A percentile compares a stretch with the other conserved stretches of the same genome.
These are phyloP conservation scores for Okamejei kenojei DNA, from an alignment of 2,797 vertebrate species.

Conservation along the genomic window DNA sequence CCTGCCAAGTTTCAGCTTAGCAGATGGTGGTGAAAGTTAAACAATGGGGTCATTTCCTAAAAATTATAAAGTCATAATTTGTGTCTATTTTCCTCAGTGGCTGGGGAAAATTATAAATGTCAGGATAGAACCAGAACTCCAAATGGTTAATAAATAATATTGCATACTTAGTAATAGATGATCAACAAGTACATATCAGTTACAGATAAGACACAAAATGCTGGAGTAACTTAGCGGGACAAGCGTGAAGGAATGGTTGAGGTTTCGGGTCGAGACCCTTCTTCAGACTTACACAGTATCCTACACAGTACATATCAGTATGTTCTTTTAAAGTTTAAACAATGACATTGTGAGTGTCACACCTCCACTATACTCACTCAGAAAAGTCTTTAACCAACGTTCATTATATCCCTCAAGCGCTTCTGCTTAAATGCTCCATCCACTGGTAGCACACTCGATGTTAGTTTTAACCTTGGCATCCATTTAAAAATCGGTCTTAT, in stretches of 20 bases:
- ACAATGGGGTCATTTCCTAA: neutral
- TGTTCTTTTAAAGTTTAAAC: neutral
- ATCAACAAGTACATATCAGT: neutral
- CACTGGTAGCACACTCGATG: neutral
- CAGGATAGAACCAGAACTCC: neutral
- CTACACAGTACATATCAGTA: neutral
- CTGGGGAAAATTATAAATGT: neutral
- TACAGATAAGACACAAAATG: too few species aligned
- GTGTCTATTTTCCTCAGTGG: neutral
- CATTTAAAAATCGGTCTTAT: neutral
- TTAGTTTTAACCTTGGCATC: neutral
- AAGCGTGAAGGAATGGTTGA: too few species aligned
- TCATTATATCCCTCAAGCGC: neutral
- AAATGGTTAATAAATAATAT: neutral
- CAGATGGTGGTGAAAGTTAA: neutral
- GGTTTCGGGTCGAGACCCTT: too few species aligned
- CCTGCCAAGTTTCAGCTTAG: neutral
- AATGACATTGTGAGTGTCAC: neutral
- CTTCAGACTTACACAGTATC: too few species aligned
- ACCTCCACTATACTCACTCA: slow-evolving; percentile 23
- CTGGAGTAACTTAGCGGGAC: too few species aligned
- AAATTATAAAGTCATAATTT: neutral
- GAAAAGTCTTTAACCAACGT: neutral
- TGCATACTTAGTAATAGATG: neutral
- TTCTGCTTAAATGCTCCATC: neutral